Evolutionary conservation across 2,888 invertebrate genomes (phyloP), one percentile per base, ranked within the genome.

Genomic region (Seira sanloemensis): DNA sequence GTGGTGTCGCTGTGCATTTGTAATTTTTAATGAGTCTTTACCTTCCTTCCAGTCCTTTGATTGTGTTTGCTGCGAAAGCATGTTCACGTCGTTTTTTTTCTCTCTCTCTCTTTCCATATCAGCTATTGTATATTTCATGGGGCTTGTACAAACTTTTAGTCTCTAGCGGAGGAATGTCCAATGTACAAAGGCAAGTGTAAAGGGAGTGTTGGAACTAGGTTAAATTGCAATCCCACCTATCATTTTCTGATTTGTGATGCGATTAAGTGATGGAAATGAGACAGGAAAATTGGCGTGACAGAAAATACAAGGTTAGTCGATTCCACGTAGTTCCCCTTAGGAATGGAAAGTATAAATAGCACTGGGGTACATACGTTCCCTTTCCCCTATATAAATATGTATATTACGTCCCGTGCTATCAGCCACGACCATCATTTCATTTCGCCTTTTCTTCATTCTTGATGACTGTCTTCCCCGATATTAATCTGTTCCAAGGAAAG

Each of bases 221-320:
- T 58, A 58, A 58, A 58, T 9, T 58, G 58, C 5, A 58, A 58
- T n/a, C n/a, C 5, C 9, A 58, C 7, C 58, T 37, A 37, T 37
- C 9, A 58, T 58, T 58, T 58, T 18, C 58, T 58, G 58, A 58
- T 58, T 58, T 58, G n/a, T 58, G 58, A 58, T 58, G 58, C 9
- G 58, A 58, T 58, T 58, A 58, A 58, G 58, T 58, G 58, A 58
- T 5, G 58, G 37, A 37, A 23, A 24, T 9, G n/a, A 66, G 66
- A 18, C 9, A 54, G 72, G 62, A 2, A 74, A 74, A 74, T 74
- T 62, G 62, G 73, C 26, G 58, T 74, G 73, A 21, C 71, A 71
- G 9, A 37, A 23, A 50, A 18, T 58, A 58, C 5, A 58, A 58
- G 18, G 58, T 18, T 58, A 18, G 12, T 12, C 37, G 12, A 37